Conservation (phyloP, 1,140 invertebrate genomes). For the Procambarus clarkii region DNA sequence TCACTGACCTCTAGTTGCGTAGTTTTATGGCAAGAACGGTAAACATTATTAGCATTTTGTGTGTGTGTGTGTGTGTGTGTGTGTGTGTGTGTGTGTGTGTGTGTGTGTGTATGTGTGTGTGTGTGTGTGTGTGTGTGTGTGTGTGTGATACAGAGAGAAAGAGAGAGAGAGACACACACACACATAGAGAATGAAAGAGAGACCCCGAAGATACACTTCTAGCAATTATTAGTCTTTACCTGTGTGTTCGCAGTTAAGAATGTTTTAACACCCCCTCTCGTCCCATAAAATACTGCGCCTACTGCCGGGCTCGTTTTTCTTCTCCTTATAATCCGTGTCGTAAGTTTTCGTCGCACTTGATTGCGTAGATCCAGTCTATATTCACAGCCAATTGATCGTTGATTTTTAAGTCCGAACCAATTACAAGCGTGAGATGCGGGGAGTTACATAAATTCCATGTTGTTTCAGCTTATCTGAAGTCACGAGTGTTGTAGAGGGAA, state of each 20-base stretch:
- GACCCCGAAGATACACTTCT: neutral
- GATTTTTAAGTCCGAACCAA: too few species aligned
- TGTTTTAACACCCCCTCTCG: conserved; percentile 1
- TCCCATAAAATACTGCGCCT: neutral
- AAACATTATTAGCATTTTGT: neutral
- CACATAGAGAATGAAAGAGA: too few species aligned
- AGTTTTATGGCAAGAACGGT: neutral
- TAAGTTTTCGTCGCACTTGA: neutral
- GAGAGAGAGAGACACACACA: too few species aligned
- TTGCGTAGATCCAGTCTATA: too few species aligned
- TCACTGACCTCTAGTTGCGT: neutral
- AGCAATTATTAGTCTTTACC: neutral
- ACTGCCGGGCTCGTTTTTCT: neutral
- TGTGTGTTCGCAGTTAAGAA: neutral
- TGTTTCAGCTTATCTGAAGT: neutral
- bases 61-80: conserved; percentile 18
- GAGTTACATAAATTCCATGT: too few species aligned
- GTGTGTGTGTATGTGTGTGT: neutral
- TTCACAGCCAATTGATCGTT: too few species aligned
- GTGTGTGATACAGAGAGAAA: too few species aligned
- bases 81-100: neutral
- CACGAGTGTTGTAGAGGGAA: neutral
- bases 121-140: conserved; percentile 24
- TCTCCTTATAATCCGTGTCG: neutral
- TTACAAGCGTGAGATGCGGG: too few species aligned